Evolutionary conservation across 2,113 vertebrate species (phyloP).

Genomic region (Apaloderma vittatum): DNA sequence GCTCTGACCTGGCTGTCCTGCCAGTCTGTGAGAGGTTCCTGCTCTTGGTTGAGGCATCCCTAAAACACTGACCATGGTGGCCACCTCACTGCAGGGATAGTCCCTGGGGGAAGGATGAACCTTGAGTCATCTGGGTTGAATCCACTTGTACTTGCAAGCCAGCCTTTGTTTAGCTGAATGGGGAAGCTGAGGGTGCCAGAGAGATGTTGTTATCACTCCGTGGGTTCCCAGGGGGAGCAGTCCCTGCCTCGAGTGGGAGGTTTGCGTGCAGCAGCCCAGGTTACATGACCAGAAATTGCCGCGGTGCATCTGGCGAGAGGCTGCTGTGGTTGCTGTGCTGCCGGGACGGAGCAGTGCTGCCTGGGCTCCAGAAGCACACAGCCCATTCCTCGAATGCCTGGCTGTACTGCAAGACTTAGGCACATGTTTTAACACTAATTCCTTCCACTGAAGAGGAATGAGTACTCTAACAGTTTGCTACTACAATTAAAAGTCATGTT

Average conservation of each 20-base stretch:
- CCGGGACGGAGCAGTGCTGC: accelerated
- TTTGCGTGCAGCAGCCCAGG: accelerated
- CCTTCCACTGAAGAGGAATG: background rate
- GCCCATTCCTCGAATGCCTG: background rate
- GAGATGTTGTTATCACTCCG: accelerated
- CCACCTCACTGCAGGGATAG: background rate
- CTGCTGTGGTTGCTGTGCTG: accelerated
- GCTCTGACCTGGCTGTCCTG: background rate
- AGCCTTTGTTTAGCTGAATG: background rate
- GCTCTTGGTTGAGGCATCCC: background rate
- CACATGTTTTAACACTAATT: background rate
- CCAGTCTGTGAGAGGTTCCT: accelerated
- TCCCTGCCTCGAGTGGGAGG: accelerated
- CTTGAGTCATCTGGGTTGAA: accelerated
- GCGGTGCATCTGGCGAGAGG: accelerated
- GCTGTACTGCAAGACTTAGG: background rate
- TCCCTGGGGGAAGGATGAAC: accelerated
- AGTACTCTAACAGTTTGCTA: background rate
- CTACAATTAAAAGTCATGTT: slow-evolving; percentile 45
- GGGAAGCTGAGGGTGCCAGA: background rate
- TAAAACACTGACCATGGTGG: too few relatives aligned
- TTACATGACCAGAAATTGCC: accelerated
- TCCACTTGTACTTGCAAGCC: background rate
- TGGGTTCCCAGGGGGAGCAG: background rate
- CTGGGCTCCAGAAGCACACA: accelerated